Base-by-base conservation (phyloP, 2,888 invertebrate species). In the Hyalella azteca region DNA sequence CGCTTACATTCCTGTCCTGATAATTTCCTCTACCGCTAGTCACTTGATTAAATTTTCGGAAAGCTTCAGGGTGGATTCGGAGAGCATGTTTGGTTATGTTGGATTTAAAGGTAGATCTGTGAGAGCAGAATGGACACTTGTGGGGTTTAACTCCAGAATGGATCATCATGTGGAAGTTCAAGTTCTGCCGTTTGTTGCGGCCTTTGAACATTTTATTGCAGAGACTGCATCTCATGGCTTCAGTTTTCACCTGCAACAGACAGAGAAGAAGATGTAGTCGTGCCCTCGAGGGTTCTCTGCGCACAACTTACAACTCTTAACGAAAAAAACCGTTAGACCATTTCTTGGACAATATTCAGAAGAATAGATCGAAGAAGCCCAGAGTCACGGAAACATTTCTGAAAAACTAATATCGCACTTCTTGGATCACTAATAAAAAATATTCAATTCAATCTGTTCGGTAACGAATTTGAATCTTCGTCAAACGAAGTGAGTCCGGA, bases 181-280 rank as follows among this genome's bases (percentile, higher is more conserved):
- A 79, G 79, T 82, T 82, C 79, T 82, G 82, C 60, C 81, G 80
- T 32, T 80, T 79, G 77, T 82, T 82, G 82, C 82, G 82, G 73
- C 82, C 82, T 41, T 73, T 78, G 80, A 82, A 82, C 77, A 50
- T 49, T 79, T 82, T 82, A 77, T 77, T 77, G 78, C 82, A 82
- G 41, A 81, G 77, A 50, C 76, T 75, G 49, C 82, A 82, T 59
- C 32, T 40, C 66, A 66, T 36, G 66, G 66, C 66, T 66, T 66
- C 66, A 32, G 29, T n/a, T 66, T 39, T 66, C 66, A 66, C 66
- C 66, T 66, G 66, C 29, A 66, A 66, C 19, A 66, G 66, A 66
- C 29, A 66, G 36, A 36, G 36, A 66, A 36, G 36, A 36, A 36
- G 29, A 66, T 32, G 66, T 66, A 54, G 54, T 54, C 54, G 29